A percentile compares a stretch with the other conserved stretches of the same genome.
Evolutionary conservation across 2,797 vertebrate species (phyloP).

Genomic region (Liasis olivaceus): DNA sequence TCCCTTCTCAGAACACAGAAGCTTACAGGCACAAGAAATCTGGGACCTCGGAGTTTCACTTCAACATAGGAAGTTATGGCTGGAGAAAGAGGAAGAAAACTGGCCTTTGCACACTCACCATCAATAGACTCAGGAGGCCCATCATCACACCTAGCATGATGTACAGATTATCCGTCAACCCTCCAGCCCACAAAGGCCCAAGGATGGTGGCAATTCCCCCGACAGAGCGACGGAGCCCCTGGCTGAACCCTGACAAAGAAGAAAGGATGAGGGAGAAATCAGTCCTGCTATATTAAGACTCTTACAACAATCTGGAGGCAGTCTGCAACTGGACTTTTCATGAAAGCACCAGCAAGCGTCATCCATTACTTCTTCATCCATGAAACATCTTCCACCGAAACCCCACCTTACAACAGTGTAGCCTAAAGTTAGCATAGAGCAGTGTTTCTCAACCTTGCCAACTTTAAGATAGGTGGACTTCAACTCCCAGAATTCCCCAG

Average conservation of each 20-base stretch:
- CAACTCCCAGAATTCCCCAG: too few species aligned
- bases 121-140: constrained; percentile 78
- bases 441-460: too few species aligned
- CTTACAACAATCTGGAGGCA: background rate
- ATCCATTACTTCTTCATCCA: too few species aligned
- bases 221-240: constrained; percentile 83
- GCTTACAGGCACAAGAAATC: background rate
- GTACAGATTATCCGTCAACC: constrained; percentile 79
- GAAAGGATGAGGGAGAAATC: background rate
- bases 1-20: background rate
- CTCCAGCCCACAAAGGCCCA: constrained; percentile 85
- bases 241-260: constrained; percentile 76
- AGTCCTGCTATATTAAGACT: background rate
- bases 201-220: constrained; percentile 84
- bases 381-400: too few species aligned
- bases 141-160: constrained; percentile 86
- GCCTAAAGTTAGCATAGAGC: too few species aligned
- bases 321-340: background rate
- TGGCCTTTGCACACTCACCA: constrained; percentile 67
- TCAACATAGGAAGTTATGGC: background rate
- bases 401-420: too few species aligned
- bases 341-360: too few species aligned
- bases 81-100: too few species aligned
- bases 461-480: too few species aligned
- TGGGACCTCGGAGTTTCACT: too few species aligned